Evolutionary conservation across 2,888 invertebrate genomes (phyloP), one percentile per base, ranked within the genome.

Genomic region (Odontothrips loti): DNA sequence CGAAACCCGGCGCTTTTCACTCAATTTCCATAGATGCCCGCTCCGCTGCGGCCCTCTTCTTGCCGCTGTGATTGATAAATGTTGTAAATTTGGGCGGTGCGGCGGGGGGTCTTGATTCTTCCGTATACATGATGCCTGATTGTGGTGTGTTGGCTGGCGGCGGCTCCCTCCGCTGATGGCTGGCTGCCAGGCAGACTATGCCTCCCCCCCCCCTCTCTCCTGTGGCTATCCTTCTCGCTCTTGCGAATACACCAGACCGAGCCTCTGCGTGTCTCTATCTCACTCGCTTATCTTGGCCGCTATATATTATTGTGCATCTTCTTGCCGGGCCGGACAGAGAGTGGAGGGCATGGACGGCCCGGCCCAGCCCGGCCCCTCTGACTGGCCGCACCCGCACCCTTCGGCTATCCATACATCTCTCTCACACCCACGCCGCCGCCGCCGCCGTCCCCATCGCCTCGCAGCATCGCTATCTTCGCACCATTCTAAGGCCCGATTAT

Each of bases 221-320:
- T 1, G 15, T 51, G 20, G 6, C 58, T 17, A 8, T n/a, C 58
- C 58, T 23, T 23, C 27, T 12, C 27, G 27, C 68, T 75, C 68
- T 6, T 43, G 34, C 34, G 34, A 43, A 43, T 43, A 43, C 34
- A 43, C 34, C 34, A 2, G 34, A 6, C 34, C 68, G 12, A 11
- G 68, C 68, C 68, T 75, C 68, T 27, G 68, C 27, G 68, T 68
- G 68, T 75, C 68, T 75, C 68, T 75, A 75, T 75, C 68, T 75
- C 58, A 20, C 58, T 20, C 17, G 58, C 27, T 75, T 75, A 75
- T 75, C 68, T 23, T 27, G 68, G 68, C 27, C 9, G 68, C 68
- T 8, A 75, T 75, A 27, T 75, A 75, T 75, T 75, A 27, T 75
- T 75, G 68, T 75, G 23, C 68, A 75, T 75, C 68, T 75, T 75